These are phyloP conservation scores for Lepidocyrtoides sp. DNA, from an alignment of 2,888 invertebrate species.

Conservation along the genomic window DNA sequence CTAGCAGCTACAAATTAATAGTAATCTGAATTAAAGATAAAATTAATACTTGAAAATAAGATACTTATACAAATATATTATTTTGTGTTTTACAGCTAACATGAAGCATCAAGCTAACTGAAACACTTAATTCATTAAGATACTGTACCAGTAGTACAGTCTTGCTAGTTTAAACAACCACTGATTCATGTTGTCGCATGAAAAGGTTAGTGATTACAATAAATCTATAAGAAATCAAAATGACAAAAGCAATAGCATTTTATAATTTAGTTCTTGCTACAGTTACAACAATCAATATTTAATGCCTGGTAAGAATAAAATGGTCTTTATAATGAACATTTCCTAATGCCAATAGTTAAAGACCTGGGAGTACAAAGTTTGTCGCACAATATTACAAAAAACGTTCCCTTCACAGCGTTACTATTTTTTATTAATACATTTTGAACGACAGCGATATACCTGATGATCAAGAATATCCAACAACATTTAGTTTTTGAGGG, in stretches of 20 bases:
- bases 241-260: too few relatives aligned
- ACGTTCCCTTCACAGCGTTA: neutral
- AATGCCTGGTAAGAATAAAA: neutral
- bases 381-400: neutral
- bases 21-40: conserved; percentile 39
- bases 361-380: neutral
- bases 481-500: neutral
- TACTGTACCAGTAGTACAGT: too few relatives aligned
- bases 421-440: neutral
- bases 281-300: neutral
- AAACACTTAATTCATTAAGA: neutral
- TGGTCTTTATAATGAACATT: conserved; percentile 5
- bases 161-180: neutral
- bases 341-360: neutral
- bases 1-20: conserved; percentile 16
- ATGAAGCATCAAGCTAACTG: too few relatives aligned
- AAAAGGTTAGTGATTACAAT: too few relatives aligned
- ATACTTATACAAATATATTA: neutral
- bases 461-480: neutral
- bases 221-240: too few relatives aligned
- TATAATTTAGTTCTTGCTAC: neutral
- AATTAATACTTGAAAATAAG: conserved; percentile 18
- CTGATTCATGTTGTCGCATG: too few relatives aligned
- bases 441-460: neutral
- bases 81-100: neutral